A percentile compares a stretch with the other conserved stretches of the same genome.
Conservation (phyloP, 2,113 vertebrate species). For the Lophotis ruficrista region DNA sequence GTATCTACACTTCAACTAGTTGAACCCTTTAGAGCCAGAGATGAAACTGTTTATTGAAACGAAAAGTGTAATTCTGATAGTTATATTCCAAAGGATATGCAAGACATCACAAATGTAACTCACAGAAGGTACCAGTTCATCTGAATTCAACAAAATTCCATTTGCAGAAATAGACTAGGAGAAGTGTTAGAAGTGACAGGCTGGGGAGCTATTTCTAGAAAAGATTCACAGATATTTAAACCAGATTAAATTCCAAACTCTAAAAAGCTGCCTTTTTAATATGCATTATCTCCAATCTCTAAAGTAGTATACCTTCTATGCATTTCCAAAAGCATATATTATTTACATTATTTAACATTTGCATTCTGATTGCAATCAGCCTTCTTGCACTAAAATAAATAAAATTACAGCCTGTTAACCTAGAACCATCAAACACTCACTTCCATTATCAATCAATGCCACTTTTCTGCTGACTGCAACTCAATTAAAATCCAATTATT, state of each 20-base stretch:
- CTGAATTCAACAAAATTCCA: slow-evolving; percentile 26
- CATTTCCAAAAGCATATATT: background rate
- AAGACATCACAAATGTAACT: background rate
- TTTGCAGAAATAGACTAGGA: slow-evolving; percentile 19
- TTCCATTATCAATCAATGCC: slow-evolving; percentile 35
- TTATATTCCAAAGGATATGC: background rate
- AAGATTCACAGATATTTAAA: background rate
- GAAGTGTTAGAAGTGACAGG: background rate
- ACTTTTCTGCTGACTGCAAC: slow-evolving; percentile 45
- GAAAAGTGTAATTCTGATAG: slow-evolving; percentile 13
- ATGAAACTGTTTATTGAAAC: slow-evolving; percentile 17
- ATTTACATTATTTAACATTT: slow-evolving; percentile 43
- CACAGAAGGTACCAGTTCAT: slow-evolving; percentile 1
- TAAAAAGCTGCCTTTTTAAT: background rate
- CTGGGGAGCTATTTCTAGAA: background rate
- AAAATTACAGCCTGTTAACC: slow-evolving; percentile 9
- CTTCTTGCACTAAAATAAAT: slow-evolving; percentile 64
- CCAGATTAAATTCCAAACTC: background rate
- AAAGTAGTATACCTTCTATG: background rate
- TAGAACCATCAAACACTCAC: background rate
- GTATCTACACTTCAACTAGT: background rate
- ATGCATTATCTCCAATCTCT: background rate
- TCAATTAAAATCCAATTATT: slow-evolving; percentile 65
- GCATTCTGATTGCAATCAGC: slow-evolving; percentile 61
- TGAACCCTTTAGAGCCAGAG: background rate